Evolutionary conservation across 2,888 invertebrate genomes (phyloP).

Genomic region (Eumerus sabulonum): DNA sequence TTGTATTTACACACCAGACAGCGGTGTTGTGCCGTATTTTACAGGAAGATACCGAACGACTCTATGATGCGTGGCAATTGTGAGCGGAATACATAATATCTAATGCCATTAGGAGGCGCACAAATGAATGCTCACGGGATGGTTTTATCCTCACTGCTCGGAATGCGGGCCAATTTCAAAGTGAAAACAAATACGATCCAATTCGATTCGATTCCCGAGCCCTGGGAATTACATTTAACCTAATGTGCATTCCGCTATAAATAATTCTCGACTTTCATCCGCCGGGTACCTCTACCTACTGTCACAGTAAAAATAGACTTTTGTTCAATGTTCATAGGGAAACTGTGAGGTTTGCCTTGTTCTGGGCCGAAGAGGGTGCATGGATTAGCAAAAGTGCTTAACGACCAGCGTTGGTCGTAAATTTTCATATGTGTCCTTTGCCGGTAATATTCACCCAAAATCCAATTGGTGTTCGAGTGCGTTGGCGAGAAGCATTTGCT

Average conservation of each 20-base stretch:
- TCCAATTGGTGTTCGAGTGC: not conserved
- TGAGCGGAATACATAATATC: constrained; percentile 46
- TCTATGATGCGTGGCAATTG: constrained; percentile 13
- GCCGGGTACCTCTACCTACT: not conserved
- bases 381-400: too few relatives aligned
- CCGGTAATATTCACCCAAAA: too few relatives aligned
- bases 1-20: constrained; percentile 34
- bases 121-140: constrained; percentile 31
- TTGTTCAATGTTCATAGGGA: constrained; percentile 31
- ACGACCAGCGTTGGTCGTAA: too few relatives aligned
- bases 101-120: constrained; percentile 21
- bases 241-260: constrained; percentile 45
- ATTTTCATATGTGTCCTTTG: too few relatives aligned
- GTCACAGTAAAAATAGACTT: constrained; percentile 55
- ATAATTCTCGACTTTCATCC: constrained; percentile 43
- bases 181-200: constrained; percentile 1
- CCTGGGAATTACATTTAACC: constrained; percentile 51
- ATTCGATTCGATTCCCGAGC: constrained; percentile 13
- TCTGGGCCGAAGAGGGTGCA: too few relatives aligned
- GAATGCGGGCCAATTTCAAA: constrained; percentile 42
- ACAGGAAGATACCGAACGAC: constrained; percentile 13
- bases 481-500: too few relatives aligned
- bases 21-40: constrained; percentile 18
- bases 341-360: too few relatives aligned
- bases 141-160: constrained; percentile 20